A percentile compares a stretch with the other conserved stretches of the same genome.
Evolutionary conservation across 2,888 invertebrate genomes (phyloP).

Genomic region (Pecten maximus): DNA sequence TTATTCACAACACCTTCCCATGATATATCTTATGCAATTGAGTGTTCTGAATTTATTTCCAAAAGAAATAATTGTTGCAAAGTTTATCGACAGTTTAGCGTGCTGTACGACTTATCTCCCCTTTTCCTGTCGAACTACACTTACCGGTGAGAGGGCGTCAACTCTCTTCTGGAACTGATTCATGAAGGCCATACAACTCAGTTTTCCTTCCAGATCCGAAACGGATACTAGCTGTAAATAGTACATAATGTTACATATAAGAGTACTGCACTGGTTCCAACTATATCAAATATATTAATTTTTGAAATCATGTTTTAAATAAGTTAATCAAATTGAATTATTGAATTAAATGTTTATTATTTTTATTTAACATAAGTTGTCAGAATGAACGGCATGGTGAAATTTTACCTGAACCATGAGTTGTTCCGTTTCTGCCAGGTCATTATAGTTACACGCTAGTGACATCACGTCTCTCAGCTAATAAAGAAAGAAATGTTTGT

Average conservation of each 20-base stretch:
- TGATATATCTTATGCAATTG: too few species aligned
- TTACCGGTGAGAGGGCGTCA: conserved; percentile 49
- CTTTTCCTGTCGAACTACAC: too few species aligned
- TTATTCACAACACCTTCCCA: too few species aligned
- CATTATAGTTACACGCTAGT: conserved; percentile 54
- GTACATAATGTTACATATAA: neutral
- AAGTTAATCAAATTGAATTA: too few species aligned
- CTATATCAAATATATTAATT: too few species aligned
- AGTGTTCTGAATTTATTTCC: too few species aligned
- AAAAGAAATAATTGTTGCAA: too few species aligned
- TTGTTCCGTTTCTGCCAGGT: conserved; percentile 64
- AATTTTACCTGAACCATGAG: conserved; percentile 57
- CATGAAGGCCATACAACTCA: conserved; percentile 63
- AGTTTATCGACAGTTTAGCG: neutral
- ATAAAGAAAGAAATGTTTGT: neutral
- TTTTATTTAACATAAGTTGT: neutral
- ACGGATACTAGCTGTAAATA: conserved; percentile 60
- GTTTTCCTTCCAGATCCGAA: conserved; percentile 59
- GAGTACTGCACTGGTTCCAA: too few species aligned
- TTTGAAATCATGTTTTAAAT: too few species aligned
- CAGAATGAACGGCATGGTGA: neutral
- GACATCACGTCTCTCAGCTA: conserved; percentile 54
- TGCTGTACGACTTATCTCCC: too few species aligned
- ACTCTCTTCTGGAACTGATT: conserved; percentile 45
- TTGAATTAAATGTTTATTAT: too few species aligned